These are phyloP conservation scores for Pseudomugil tenellus DNA, from an alignment of 2,797 vertebrate species.

Conservation along the genomic window DNA sequence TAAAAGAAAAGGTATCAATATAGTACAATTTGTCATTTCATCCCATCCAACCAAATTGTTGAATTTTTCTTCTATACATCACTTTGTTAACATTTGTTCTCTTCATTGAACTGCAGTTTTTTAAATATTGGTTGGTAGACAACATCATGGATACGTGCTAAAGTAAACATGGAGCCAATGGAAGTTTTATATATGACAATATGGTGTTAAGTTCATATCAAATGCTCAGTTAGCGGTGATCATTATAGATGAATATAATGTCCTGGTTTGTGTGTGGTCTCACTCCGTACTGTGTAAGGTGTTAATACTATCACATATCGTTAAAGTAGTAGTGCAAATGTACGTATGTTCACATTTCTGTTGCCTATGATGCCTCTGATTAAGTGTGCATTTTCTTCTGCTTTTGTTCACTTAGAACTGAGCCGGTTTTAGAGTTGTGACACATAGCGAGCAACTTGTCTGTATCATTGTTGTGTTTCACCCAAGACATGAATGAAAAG, in stretches of 20 bases:
- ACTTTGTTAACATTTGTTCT: too few relatives aligned
- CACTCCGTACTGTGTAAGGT: too few relatives aligned
- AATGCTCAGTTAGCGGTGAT: not conserved
- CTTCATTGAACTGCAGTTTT: too few relatives aligned
- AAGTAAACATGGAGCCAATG: too few relatives aligned
- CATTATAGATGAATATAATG: not conserved
- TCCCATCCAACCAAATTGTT: too few relatives aligned
- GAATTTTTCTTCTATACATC: too few relatives aligned
- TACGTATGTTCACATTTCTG: not conserved
- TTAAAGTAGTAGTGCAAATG: not conserved
- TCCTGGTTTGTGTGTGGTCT: not conserved
- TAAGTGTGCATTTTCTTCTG: not conserved
- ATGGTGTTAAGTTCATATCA: too few relatives aligned
- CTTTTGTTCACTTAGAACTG: not conserved
- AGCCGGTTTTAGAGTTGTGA: not conserved
- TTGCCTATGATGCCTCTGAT: not conserved
- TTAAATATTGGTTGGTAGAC: too few relatives aligned
- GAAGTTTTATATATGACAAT: too few relatives aligned
- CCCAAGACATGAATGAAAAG: slow-evolving; percentile 16
- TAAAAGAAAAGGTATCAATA: too few relatives aligned
- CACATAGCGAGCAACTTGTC: slow-evolving; percentile 16
- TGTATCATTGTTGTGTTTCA: not conserved
- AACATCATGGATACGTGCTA: too few relatives aligned
- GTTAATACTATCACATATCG: not conserved
- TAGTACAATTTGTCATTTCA: too few relatives aligned